Percentiles rank a stretch among this genome's conserved stretches.
These are phyloP conservation scores for Xiphorhynchus elegans DNA, from an alignment of 2,113 vertebrate species.

Conservation along the genomic window DNA sequence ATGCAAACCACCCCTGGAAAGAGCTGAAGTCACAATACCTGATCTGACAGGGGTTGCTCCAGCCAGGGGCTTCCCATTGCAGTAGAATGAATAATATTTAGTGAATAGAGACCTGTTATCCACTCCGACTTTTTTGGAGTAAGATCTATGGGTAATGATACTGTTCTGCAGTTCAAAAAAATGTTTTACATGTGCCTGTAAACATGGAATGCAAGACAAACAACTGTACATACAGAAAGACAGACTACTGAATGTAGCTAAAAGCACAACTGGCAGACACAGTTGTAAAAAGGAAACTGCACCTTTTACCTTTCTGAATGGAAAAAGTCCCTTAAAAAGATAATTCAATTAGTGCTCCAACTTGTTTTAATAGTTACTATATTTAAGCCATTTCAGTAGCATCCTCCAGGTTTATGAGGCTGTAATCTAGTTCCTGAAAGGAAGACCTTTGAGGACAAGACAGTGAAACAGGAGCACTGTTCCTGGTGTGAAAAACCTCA, in stretches of 20 bases:
- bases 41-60: neutral
- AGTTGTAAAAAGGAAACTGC: neutral
- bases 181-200: accelerated
- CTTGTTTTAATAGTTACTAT: constrained; percentile 65
- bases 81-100: neutral
- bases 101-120: neutral
- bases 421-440: constrained; percentile 67
- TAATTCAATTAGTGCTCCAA: constrained; percentile 63
- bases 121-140: neutral
- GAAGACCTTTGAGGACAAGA: constrained; percentile 55
- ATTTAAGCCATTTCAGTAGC: constrained; percentile 68
- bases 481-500: constrained; percentile 7
- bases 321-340: constrained; percentile 58
- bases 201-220: neutral
- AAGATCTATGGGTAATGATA: neutral
- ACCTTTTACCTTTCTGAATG: constrained; percentile 55
- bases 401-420: constrained; percentile 57
- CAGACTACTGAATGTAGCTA: neutral
- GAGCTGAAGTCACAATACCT: neutral
- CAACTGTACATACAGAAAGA: accelerated
- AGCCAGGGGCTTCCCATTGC: neutral
- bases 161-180: neutral
- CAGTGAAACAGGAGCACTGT: constrained; percentile 33
- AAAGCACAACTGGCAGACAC: neutral
- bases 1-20: accelerated